A percentile compares a stretch with the other conserved stretches of the same genome.
phyloP scores from a whole-genome alignment of 2,113 vertebrate genomes.

The Mungos mungo region DNA sequence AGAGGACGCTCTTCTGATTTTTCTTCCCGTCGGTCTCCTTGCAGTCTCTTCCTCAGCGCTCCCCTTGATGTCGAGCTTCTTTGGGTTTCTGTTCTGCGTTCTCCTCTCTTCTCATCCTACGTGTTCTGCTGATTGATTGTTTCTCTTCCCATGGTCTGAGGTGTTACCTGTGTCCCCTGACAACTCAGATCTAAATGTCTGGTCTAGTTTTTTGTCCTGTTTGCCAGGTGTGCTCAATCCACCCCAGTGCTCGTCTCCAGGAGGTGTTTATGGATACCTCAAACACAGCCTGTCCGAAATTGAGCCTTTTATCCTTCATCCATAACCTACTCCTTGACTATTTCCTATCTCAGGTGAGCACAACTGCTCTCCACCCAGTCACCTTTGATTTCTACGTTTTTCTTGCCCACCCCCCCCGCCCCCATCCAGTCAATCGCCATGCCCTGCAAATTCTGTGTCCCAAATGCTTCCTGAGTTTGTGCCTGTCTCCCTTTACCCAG shows the following conservation, averaged over 20 bases:
- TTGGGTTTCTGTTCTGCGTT: neutral
- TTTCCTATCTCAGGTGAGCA: neutral
- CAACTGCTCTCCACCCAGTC: neutral
- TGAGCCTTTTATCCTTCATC: no score
- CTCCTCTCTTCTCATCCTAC: neutral
- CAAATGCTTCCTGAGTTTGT: neutral
- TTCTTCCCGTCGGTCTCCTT: no score
- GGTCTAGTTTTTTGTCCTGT: neutral
- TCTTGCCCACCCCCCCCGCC: neutral
- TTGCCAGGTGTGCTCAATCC: fast-evolving
- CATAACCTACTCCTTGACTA: neutral
- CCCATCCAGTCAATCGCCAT: neutral
- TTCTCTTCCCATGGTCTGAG: neutral
- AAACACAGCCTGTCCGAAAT: no score
- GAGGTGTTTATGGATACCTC: neutral
- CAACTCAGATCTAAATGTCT: neutral
- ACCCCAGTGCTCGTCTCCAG: no score
- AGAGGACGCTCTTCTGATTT: neutral
- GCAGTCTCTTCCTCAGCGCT: neutral
- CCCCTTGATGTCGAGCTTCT: neutral
- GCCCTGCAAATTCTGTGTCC: neutral
- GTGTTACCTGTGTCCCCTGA: neutral
- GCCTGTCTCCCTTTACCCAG: neutral
- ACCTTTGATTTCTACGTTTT: neutral
- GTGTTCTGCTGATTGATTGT: fast-evolving